Conservation (phyloP, 2,888 invertebrate species). For the Ischnus inquisitorius region DNA sequence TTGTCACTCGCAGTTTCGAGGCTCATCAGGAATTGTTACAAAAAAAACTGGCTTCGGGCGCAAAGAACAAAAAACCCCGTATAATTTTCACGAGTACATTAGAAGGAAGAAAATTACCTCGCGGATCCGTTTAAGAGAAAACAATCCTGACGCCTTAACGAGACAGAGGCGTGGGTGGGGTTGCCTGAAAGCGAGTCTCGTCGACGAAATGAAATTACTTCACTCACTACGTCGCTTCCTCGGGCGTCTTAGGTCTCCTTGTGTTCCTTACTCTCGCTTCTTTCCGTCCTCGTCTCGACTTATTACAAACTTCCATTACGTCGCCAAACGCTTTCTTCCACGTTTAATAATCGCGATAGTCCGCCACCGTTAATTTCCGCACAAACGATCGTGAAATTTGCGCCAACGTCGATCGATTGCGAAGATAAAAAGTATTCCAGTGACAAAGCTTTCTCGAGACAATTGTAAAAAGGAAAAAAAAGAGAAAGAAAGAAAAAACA, state of each 20-base stretch:
- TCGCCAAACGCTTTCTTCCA: slow-evolving; percentile 4
- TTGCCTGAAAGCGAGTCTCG: slow-evolving; percentile 41
- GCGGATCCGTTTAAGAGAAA: slow-evolving; percentile 37
- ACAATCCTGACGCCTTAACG: slow-evolving; percentile 62
- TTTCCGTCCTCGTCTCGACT: slow-evolving; percentile 20
- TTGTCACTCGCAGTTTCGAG: too few relatives aligned
- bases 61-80: neutral
- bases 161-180: slow-evolving; percentile 54
- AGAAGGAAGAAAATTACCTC: neutral
- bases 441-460: neutral
- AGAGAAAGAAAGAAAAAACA: slow-evolving; percentile 1
- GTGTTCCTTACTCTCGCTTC: slow-evolving; percentile 15
- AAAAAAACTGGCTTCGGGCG: too few relatives aligned
- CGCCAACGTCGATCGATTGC: neutral
- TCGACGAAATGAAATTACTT: slow-evolving; percentile 65
- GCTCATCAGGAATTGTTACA: too few relatives aligned
- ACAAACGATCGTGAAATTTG: neutral
- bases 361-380: slow-evolving; percentile 3
- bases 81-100: slow-evolving; percentile 1
- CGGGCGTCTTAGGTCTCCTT: slow-evolving; percentile 30
- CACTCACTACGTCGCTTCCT: slow-evolving; percentile 37
- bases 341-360: slow-evolving; percentile 13
- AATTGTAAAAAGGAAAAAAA: slow-evolving; percentile 1
- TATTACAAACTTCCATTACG: slow-evolving; percentile 43
- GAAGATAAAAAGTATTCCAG: slow-evolving; percentile 15